phyloP scores from a whole-genome alignment of 2,888 invertebrate genomes.

The Agrochola litura region DNA sequence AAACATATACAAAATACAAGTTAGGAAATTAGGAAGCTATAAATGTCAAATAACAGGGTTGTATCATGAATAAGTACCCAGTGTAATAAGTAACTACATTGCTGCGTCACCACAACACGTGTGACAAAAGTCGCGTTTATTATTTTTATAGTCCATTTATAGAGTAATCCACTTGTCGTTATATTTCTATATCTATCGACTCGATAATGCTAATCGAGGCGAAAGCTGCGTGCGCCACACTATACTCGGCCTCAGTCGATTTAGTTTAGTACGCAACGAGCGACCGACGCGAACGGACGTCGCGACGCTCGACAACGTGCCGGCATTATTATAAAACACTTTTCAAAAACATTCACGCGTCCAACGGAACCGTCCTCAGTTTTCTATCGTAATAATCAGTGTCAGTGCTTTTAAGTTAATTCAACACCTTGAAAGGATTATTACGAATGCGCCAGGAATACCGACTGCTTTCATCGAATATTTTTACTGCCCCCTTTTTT shows the following conservation, averaged over 20 bases:
- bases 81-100: slow-evolving; percentile 13
- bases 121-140: slow-evolving; percentile 42
- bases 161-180: slow-evolving; percentile 67
- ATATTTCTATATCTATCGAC: slow-evolving; percentile 72
- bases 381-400: slow-evolving; percentile 74
- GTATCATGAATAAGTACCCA: slow-evolving; percentile 18
- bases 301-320: slow-evolving; percentile 68
- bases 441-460: slow-evolving; percentile 59
- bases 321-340: slow-evolving; percentile 77
- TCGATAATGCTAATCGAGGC: slow-evolving; percentile 82
- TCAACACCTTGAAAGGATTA: slow-evolving; percentile 70
- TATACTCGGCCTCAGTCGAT: slow-evolving; percentile 76
- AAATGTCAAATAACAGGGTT: slow-evolving; percentile 5
- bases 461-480: slow-evolving; percentile 63
- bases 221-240: slow-evolving; percentile 85
- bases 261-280: slow-evolving; percentile 84
- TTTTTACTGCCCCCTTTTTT: slow-evolving; percentile 56
- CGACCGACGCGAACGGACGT: slow-evolving; percentile 76
- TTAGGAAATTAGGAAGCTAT: neutral
- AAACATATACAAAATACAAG: neutral
- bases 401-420: slow-evolving; percentile 70
- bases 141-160: slow-evolving; percentile 42
- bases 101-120: slow-evolving; percentile 34
- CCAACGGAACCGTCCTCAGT: slow-evolving; percentile 81
- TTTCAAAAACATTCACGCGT: slow-evolving; percentile 78